Evolutionary conservation across 1,140 invertebrate genomes (phyloP).

Genomic region (Drosophila prosaltans): DNA sequence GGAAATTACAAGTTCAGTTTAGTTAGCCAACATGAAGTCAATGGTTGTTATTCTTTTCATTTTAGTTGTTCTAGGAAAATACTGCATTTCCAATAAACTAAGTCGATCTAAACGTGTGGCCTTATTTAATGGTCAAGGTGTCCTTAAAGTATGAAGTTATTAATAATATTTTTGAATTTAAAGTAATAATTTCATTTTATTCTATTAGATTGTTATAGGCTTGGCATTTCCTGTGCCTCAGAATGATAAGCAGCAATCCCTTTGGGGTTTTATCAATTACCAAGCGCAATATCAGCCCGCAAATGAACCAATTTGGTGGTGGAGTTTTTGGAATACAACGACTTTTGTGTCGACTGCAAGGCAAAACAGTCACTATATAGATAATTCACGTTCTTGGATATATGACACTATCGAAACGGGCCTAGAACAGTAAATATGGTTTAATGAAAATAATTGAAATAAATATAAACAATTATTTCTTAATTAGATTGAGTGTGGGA

Average conservation of each 20-base stretch:
- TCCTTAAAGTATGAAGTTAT: background rate
- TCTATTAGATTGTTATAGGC: background rate
- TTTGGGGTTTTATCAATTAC: conserved; percentile 65
- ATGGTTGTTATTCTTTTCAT: background rate
- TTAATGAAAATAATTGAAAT: background rate
- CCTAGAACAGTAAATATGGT: conserved; percentile 53
- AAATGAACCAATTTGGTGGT: conserved; percentile 66
- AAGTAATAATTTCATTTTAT: background rate
- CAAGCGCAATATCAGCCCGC: conserved; percentile 67
- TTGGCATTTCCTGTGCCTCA: conserved; percentile 62
- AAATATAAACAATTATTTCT: background rate
- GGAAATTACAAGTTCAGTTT: background rate
- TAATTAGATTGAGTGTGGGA: conserved; percentile 38
- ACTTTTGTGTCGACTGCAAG: conserved; percentile 69
- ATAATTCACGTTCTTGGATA: conserved; percentile 56
- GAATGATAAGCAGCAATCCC: conserved; percentile 58
- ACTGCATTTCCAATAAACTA: background rate
- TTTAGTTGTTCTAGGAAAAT: background rate
- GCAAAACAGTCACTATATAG: conserved; percentile 45
- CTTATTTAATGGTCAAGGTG: background rate
- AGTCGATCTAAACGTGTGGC: background rate
- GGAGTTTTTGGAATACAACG: conserved; percentile 75
- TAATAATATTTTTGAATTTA: background rate
- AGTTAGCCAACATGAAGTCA: background rate
- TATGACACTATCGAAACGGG: conserved; percentile 61